Base-by-base conservation (phyloP, 2,888 invertebrate genomes). In the Taenaris catops region DNA sequence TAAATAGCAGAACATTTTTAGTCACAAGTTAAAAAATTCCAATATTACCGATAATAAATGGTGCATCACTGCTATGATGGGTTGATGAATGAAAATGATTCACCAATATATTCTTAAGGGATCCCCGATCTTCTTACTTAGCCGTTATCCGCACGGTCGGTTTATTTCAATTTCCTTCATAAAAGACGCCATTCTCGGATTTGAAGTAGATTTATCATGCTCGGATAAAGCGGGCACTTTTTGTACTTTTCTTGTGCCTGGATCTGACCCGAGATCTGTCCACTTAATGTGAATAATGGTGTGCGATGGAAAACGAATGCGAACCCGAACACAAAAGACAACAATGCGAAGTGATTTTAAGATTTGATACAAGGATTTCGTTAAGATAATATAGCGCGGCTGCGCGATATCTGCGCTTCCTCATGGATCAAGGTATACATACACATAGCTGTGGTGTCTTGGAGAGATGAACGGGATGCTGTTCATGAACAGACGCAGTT, bases 81-180 rank as follows among this genome's bases (percentile, higher is more conserved):
- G 53, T 63, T 79, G 75, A 81, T 75, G 80, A 81, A 81, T 81
- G 75, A 71, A 80, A 81, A 78, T 80, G 78, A 81, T 79, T 78
- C 76, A 63, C 80, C 81, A 71, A 80, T 81, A 78, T 80, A 81
- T 81, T 78, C 75, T 65, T 75, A 80, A 81, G 69, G 80, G 80
- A 74, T 80, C 75, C n/a, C 68, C 75, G 79, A 81, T 84, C 79
- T 75, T 68, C 76, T 79, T 84, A 84, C 84, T 86, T 84, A 84
- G 83, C 79, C 68, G 81, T 81, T 83, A 84, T 84, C 84, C 84
- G 79, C 75, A 84, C 86, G 84, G 84, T 86, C 84, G 86, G 86
- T 86, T 86, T 86, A 86, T 86, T 86, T 86, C 86, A 86, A 86
- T 86, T 86, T 84, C 83, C 81, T 84, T 86, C 86, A 86, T 86